phyloP scores from a whole-genome alignment of 1,140 invertebrate species.

The Maniola jurtina region DNA sequence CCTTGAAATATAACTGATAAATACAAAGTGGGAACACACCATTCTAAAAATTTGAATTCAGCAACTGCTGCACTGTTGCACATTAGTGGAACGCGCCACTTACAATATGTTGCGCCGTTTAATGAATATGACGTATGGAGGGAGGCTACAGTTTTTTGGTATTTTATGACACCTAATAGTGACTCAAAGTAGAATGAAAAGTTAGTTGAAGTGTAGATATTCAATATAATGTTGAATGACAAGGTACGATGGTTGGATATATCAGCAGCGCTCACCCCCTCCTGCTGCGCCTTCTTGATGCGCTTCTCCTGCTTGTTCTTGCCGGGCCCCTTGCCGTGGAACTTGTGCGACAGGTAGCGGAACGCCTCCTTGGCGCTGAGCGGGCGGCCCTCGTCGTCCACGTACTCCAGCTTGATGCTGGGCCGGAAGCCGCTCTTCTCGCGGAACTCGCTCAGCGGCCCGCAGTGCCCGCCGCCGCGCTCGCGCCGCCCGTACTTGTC shows the following conservation, averaged over 20 bases:
- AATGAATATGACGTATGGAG: too few relatives aligned
- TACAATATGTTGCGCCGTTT: too few relatives aligned
- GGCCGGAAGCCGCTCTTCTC: constrained; percentile 97
- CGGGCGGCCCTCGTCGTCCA: constrained; percentile 94
- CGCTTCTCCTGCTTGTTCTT: constrained; percentile 99
- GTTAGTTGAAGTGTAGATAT: too few relatives aligned
- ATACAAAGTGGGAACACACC: too few relatives aligned
- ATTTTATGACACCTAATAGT: too few relatives aligned
- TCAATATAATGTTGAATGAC: too few relatives aligned
- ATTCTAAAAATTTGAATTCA: too few relatives aligned
- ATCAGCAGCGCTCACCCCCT: constrained; percentile 82
- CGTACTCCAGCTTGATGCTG: constrained; percentile 98
- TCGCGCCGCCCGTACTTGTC: constrained; percentile 62
- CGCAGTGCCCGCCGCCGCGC: constrained; percentile 66
- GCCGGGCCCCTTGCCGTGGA: constrained; percentile 99
- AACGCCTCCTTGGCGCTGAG: constrained; percentile 98
- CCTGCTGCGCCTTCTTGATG: constrained; percentile 96
- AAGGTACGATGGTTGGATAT: neutral
- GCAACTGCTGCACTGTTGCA: too few relatives aligned
- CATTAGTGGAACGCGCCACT: too few relatives aligned
- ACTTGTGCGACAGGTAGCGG: constrained; percentile 96
- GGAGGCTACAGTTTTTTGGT: too few relatives aligned
- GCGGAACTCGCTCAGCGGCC: constrained; percentile 94
- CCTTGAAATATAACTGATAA: too few relatives aligned
- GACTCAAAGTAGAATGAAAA: too few relatives aligned